phyloP scores from a whole-genome alignment of 2,797 vertebrate species.

The Austrolebias charrua region DNA sequence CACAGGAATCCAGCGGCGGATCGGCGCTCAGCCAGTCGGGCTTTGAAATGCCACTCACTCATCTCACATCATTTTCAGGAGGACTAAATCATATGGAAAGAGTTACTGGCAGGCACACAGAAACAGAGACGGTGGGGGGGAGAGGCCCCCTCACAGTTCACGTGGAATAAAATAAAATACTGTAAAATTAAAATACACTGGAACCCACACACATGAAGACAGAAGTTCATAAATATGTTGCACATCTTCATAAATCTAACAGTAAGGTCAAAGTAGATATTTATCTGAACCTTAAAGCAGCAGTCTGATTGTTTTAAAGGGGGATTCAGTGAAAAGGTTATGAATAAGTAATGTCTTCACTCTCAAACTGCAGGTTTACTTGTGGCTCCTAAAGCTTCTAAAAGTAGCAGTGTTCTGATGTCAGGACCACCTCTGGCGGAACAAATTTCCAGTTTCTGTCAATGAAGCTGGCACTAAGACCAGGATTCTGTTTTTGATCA shows the following conservation, averaged over 20 bases:
- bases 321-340: too few species aligned
- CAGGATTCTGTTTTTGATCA: too few species aligned
- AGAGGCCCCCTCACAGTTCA: conserved; percentile 41
- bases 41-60: conserved; percentile 66
- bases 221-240: not conserved
- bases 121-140: conserved; percentile 46
- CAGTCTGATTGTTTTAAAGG: too few species aligned
- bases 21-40: conserved; percentile 56
- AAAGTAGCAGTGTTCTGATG: too few species aligned
- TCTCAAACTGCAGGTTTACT: too few species aligned
- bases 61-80: conserved; percentile 59
- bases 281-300: conserved; percentile 14
- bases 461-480: too few species aligned
- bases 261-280: conserved; percentile 45
- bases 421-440: too few species aligned
- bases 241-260: conserved; percentile 5
- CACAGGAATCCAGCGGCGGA: conserved; percentile 77
- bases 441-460: too few species aligned
- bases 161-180: conserved; percentile 41
- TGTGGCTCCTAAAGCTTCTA: too few species aligned
- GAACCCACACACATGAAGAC: conserved; percentile 17
- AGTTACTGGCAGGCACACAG: conserved; percentile 56
- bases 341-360: too few species aligned
- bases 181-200: not conserved
- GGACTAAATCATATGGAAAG: conserved; percentile 66